Evolutionary conservation across 2,113 vertebrate species (phyloP), one percentile per base, ranked within the genome.

Genomic region (Percopsis transmontana): DNA sequence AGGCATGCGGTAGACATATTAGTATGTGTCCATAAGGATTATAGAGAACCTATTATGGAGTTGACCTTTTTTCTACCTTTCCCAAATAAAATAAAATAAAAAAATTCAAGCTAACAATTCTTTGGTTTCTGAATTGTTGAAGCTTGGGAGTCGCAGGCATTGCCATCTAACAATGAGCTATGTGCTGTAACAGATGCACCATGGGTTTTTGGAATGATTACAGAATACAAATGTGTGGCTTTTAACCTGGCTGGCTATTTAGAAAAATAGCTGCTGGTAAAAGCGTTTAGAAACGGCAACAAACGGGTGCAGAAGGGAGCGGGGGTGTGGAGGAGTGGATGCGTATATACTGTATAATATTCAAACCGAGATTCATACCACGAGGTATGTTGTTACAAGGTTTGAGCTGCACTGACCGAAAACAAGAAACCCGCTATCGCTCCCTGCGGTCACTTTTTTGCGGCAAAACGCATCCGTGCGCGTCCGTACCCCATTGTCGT

Each of bases 321-420:
- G 27, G 0, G 27, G 1, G 8, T 33, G 27, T 51, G 55, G 56
- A 60, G 59, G 47, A 33, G 15, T 39, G 48, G 47, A 54, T 14
- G 11, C 58, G 53, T 11, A 54, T 19, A 24, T 8, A 45, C 38
- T 44, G 59, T 40, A 48, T 15, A 19, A 67, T 16, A 39, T 14
- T 45, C 52, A 68, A 78, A 67, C 65, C 58, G 72, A 61, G 73
- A 83, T 74, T 85, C 64, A 75, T 66, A 72, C 62, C 74, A 62
- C 23, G 11, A n/a, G n/a, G n/a, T n/a, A n/a, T n/a, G 44, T 73
- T 62, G 68, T 82, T 84, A 83, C 69, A 63, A 77, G 82, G 51
- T 33, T 69, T 24, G 65, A 88, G 85, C 85, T 88, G 88, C 86
- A 82, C 81, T 75, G 77, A 81, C 74, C 86, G 70, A 72, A 85